phyloP scores from a whole-genome alignment of 2,797 vertebrate genomes.

The Taenioides sp. region DNA sequence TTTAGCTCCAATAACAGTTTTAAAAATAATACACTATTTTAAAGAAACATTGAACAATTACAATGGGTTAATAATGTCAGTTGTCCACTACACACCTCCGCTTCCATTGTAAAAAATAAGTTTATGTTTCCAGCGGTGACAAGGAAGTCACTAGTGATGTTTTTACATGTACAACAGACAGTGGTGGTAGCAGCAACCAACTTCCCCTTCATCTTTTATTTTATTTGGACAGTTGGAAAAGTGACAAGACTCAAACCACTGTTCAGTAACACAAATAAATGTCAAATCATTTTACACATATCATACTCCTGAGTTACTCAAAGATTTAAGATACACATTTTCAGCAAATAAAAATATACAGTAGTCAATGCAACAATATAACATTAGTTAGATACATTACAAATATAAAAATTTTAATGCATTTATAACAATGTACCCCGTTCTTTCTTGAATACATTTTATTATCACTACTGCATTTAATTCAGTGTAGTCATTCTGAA shows the following conservation, averaged over 20 bases:
- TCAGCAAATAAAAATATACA: not conserved
- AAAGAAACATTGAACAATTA: too few species aligned
- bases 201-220: constrained; percentile 20
- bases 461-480: too few species aligned
- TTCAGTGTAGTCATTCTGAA: not conserved
- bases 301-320: not conserved
- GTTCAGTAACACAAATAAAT: not conserved
- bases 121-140: constrained; percentile 4
- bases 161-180: not conserved
- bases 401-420: not conserved
- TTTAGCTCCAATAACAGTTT: too few species aligned
- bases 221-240: constrained; percentile 23
- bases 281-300: not conserved
- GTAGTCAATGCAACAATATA: not conserved
- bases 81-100: not conserved
- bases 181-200: not conserved
- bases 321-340: not conserved
- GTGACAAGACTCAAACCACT: constrained; percentile 8
- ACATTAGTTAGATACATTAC: not conserved
- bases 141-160: constrained; percentile 6
- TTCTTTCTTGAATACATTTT: not conserved
- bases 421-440: not conserved
- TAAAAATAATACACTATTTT: too few species aligned
- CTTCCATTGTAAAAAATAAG: constrained; percentile 3
- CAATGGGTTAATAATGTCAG: not conserved